Evolutionary conservation across 2,888 invertebrate genomes (phyloP).

Genomic region (Acrobasis consociella): DNA sequence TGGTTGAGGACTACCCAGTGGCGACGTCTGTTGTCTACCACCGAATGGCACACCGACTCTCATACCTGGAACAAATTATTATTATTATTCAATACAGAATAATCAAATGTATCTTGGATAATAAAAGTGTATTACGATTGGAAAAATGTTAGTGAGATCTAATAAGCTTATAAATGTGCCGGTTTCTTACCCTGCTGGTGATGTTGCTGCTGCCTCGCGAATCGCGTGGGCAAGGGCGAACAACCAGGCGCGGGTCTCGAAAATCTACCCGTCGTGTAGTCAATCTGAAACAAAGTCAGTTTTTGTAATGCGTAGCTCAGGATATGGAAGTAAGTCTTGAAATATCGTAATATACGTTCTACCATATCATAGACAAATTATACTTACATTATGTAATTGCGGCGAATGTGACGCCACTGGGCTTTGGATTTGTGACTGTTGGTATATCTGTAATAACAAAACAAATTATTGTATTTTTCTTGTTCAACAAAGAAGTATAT

Average conservation of each 20-base stretch:
- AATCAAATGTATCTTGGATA: no score
- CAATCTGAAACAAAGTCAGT: slow-evolving; percentile 48
- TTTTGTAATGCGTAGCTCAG: background rate
- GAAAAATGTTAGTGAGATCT: no score
- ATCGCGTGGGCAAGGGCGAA: slow-evolving; percentile 69
- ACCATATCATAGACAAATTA: background rate
- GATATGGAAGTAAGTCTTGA: no score
- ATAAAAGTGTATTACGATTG: no score
- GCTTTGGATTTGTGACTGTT: slow-evolving; percentile 77
- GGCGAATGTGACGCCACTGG: slow-evolving; percentile 77
- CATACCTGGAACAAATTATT: slow-evolving; percentile 57
- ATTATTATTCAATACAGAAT: background rate
- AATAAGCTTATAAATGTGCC: no score
- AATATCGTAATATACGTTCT: no score
- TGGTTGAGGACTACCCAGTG: slow-evolving; percentile 78
- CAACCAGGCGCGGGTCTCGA: slow-evolving; percentile 72
- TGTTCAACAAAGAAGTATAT: background rate
- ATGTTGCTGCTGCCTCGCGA: slow-evolving; percentile 75
- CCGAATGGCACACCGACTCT: slow-evolving; percentile 73
- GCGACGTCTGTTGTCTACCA: slow-evolving; percentile 73
- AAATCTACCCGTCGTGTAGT: slow-evolving; percentile 66
- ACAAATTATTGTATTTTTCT: slow-evolving; percentile 13
- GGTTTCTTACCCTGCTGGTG: slow-evolving; percentile 66
- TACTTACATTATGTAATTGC: slow-evolving; percentile 72
- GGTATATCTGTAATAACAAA: slow-evolving; percentile 66